Conservation (phyloP, 2,113 vertebrate species). For the Boulengeromyrus knoepffleri region DNA sequence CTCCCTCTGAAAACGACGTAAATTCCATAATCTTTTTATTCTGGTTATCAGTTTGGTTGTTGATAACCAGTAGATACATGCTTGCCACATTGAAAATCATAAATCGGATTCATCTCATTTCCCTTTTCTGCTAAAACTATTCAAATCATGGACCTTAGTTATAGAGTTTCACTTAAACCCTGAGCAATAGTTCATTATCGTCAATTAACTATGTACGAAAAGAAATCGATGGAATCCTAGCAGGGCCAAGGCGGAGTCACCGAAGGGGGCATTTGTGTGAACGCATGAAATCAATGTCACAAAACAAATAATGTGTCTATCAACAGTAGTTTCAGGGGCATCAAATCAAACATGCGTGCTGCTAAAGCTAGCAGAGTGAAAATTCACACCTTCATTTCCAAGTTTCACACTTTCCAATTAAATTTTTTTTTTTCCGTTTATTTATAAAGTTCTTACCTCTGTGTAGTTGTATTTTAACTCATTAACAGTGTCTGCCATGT, state of each 20-base stretch:
- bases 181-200: conserved; percentile 37
- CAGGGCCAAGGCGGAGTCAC: conserved; percentile 5
- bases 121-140: conserved; percentile 40
- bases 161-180: conserved; percentile 33
- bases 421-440: background rate
- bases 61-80: conserved; percentile 52
- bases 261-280: conserved; percentile 19
- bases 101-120: conserved; percentile 55
- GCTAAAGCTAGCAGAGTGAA: background rate
- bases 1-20: conserved; percentile 53
- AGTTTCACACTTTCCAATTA: background rate
- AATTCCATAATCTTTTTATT: conserved; percentile 60
- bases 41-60: conserved; percentile 55
- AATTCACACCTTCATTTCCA: background rate
- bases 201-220: conserved; percentile 37
- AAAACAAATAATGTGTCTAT: conserved; percentile 1
- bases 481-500: background rate
- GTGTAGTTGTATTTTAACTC: background rate
- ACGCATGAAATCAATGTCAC: conserved; percentile 5
- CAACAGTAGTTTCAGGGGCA: background rate
- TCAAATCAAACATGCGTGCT: background rate
- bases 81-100: conserved; percentile 49
- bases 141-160: conserved; percentile 52
- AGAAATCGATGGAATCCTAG: conserved; percentile 28
- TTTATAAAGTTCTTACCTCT: background rate